A percentile compares a stretch with the other conserved stretches of the same genome.
Evolutionary conservation across 2,888 invertebrate species (phyloP).

Genomic region (Aricia artaxerxes): DNA sequence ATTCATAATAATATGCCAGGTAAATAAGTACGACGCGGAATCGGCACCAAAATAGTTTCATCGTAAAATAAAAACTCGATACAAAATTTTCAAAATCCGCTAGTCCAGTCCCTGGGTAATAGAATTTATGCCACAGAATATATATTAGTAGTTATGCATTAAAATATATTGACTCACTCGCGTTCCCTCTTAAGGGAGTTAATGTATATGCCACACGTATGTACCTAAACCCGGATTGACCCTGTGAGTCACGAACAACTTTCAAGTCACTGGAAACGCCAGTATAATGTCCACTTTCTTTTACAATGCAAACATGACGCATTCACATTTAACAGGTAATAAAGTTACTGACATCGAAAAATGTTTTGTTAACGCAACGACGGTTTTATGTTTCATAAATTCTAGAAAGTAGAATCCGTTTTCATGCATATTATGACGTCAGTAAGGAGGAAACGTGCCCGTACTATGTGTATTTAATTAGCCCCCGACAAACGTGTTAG

Average conservation of each 20-base stretch:
- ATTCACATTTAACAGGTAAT: background rate
- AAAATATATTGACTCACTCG: too few relatives aligned
- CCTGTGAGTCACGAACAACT: conserved; percentile 27
- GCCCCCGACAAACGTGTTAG: too few relatives aligned
- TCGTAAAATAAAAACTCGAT: too few relatives aligned
- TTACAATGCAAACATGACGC: conserved; percentile 17
- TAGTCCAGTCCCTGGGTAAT: too few relatives aligned
- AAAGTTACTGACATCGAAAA: conserved; percentile 7
- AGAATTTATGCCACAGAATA: too few relatives aligned
- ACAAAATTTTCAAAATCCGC: too few relatives aligned
- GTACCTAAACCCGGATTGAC: background rate
- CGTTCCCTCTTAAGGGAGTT: background rate
- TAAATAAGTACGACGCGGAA: too few relatives aligned
- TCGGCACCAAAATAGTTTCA: too few relatives aligned
- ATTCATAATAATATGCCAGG: too few relatives aligned
- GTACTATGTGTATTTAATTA: background rate
- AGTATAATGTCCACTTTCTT: conserved; percentile 20
- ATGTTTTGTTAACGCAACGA: background rate
- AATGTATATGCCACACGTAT: background rate
- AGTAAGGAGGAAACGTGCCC: background rate
- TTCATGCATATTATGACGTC: conserved; percentile 6
- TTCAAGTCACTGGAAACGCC: conserved; percentile 19
- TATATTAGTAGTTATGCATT: too few relatives aligned
- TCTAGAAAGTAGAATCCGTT: conserved; percentile 12
- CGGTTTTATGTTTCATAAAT: background rate